Conservation (phyloP, 2,888 invertebrate genomes). For the Hydrotaea diabolus region DNA sequence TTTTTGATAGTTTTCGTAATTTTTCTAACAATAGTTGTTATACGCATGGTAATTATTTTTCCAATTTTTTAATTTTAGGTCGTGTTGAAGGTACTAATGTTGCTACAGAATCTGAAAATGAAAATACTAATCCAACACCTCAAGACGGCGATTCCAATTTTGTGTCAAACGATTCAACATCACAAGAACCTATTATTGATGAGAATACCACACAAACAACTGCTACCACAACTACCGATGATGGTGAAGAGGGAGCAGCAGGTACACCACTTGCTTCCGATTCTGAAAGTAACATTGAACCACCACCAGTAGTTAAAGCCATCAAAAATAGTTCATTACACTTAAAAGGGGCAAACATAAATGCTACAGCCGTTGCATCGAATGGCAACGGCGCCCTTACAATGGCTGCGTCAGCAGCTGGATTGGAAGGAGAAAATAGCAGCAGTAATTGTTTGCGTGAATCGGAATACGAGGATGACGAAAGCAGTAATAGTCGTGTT, state of each 20-base stretch:
- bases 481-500: constrained; percentile 70
- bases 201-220: constrained; percentile 82
- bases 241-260: constrained; percentile 67
- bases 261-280: constrained; percentile 82
- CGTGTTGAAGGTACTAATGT: constrained; percentile 71
- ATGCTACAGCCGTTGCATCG: constrained; percentile 56
- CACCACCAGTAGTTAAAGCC: constrained; percentile 80
- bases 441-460: constrained; percentile 70
- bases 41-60: no score
- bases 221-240: constrained; percentile 81
- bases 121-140: constrained; percentile 75
- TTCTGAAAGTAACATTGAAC: constrained; percentile 89
- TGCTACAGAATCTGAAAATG: constrained; percentile 76
- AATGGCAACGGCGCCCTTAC: constrained; percentile 75
- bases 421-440: constrained; percentile 69
- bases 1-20: no score
- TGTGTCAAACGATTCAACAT: constrained; percentile 79
- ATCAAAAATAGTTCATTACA: constrained; percentile 46
- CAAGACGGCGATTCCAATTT: constrained; percentile 79
- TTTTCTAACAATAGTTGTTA: no score
- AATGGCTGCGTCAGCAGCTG: constrained; percentile 56
- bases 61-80: constrained; percentile 60
- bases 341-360: constrained; percentile 60
- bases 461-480: constrained; percentile 74
- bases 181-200: constrained; percentile 78